Evolutionary conservation across 1,140 invertebrate genomes (phyloP), one percentile per base, ranked within the genome.

Genomic region (Spodoptera frugiperda): DNA sequence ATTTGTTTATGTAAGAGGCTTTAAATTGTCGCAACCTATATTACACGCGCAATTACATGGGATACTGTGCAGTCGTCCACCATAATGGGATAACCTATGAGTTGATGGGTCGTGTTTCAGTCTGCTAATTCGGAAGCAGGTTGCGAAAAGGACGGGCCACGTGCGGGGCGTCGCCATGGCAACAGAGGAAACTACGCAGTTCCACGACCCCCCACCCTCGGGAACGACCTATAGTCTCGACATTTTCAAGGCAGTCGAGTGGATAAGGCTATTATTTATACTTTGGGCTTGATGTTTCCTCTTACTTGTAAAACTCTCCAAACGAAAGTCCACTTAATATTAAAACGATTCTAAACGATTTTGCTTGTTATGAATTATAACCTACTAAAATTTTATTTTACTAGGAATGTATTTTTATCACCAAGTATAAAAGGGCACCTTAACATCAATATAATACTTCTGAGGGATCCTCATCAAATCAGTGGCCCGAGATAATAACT

Each of bases 171-270:
- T 93, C 86, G 79, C 86, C 85, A 93, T 93, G 83, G 87, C 84
- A 91, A 93, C 91, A 55, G 81, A 89, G 90, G 87, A 93, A 93
- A 91, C 89, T 93, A 89, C 91, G 89, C 84, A 88, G 84, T 92
- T 91, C 88, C 82, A 82, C 79, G 77, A 83, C 83, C 83, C 86
- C 68, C 82, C 76, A 82, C 80, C 71, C 78, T 19, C 19, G 71
- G 71, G 53, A 76, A 80, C 57, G 70, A 74, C 57, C 80, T 63
- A 77, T 70, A 79, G 59, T 76, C 77, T 67, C 75, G 77, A 48
- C 77, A 78, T 80, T 77, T 81, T 78, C 76, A 72, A 77, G 49
- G 33, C 44, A 74, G 53, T 33, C 72, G 49, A 77, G 74, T 77
- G 53, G 57, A 73, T 75, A 76, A 76, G 74, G 21, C 57, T 73